Base-by-base conservation (phyloP, 2,888 invertebrate genomes). In the Lysandra coridon region DNA sequence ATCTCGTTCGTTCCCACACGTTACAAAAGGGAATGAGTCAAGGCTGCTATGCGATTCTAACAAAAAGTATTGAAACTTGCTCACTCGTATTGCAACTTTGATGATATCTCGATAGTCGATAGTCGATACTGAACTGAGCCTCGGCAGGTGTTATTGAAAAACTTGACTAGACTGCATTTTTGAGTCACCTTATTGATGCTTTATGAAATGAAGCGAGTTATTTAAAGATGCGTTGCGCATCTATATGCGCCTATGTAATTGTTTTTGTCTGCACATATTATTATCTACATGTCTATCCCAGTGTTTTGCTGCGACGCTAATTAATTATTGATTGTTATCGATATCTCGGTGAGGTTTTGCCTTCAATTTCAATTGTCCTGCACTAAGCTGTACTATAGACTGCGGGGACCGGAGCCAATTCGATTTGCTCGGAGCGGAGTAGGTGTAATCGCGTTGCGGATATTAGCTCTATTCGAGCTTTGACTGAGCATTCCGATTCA, bases 1-100 rank as follows among this genome's bases (percentile, higher is more conserved):
- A 87, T 88, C 87, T 86, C 86, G 85, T 86, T 88, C 86, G 90
- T 92, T 93, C 93, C 93, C 93, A 94, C 94, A 93, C 88, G 85
- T 86, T 87, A 86, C 88, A 85, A 86, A 89, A 88, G 90, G 91
- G 89, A 89, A 87, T 89, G 87, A 90, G 87, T 90, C 92, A 91
- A 92, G 92, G 93, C 90, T 92, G 88, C 88, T 86, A 86, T 89
- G 89, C 89, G 89, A 91, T 90, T 89, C 87, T 87, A 88, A 90
- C 88, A 92, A 93, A 92, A 92, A 92, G 87, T 85, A 82, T 86
- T 88, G 86, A 80, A 80, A 80, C 78, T 79, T 79, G 73, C 69
- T 64, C 78, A 23, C 62, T 74, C 33, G 78, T 77, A 73, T 73
- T 87, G 83, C 85, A 79, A 79, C 79, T 75, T 64, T 76, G 79